Percentiles rank a stretch among this genome's conserved stretches.
Evolutionary conservation across 1,140 invertebrate genomes (phyloP).

Genomic region (Listronotus bonariensis): DNA sequence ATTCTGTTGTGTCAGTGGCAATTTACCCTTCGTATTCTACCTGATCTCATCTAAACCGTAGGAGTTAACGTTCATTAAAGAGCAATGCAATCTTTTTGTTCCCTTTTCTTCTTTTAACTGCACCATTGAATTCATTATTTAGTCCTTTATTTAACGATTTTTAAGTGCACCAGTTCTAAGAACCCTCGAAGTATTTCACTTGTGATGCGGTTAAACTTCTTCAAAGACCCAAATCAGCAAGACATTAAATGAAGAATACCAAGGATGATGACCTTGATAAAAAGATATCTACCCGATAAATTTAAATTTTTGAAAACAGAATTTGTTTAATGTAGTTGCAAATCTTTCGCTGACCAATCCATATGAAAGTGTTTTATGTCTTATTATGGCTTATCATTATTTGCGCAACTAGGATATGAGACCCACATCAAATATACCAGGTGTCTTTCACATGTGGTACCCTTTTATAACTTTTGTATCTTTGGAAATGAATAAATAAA

Average conservation of each 20-base stretch:
- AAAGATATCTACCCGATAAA: background rate
- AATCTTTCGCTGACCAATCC: background rate
- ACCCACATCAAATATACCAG: too few species aligned
- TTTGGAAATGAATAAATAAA: too few species aligned
- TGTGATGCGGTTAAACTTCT: conserved; percentile 22
- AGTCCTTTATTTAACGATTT: conserved; percentile 34
- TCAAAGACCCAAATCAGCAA: conserved; percentile 26
- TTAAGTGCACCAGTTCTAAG: conserved; percentile 33
- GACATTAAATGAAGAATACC: conserved; percentile 22
- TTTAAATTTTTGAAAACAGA: background rate
- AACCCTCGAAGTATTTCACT: conserved; percentile 24
- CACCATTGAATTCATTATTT: conserved; percentile 33
- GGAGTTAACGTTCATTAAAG: conserved; percentile 37
- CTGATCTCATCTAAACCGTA: conserved; percentile 35
- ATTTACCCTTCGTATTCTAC: conserved; percentile 34
- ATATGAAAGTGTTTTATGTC: too few species aligned
- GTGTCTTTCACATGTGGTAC: too few species aligned
- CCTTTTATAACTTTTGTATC: too few species aligned
- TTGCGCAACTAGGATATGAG: too few species aligned
- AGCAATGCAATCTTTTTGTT: conserved; percentile 36
- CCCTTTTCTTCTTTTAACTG: conserved; percentile 27
- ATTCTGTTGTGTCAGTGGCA: conserved; percentile 31
- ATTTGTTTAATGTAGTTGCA: background rate
- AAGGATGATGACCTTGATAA: conserved; percentile 22
- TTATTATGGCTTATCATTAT: too few species aligned